Evolutionary conservation across 2,113 vertebrate genomes (phyloP), one percentile per base, ranked within the genome.

Genomic region (Carettochelys insculpta): DNA sequence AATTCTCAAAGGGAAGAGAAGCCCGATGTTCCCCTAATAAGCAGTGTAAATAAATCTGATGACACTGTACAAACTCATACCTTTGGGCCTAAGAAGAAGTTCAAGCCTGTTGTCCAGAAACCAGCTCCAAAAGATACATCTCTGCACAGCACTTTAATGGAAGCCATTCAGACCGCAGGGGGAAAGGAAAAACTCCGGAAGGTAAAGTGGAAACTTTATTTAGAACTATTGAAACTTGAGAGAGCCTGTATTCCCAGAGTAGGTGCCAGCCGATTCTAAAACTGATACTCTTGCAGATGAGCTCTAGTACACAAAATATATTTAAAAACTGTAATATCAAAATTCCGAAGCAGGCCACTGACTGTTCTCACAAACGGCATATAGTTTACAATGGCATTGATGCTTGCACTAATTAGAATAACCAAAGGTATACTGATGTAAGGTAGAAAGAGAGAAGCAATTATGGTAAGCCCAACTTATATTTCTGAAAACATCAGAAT

Each of bases 1-100:
- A 68, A 88, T 90, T 81, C 76, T 29, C 93, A 94, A 56, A 94
- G 31, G n/a, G 94, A 94, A 51, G 95, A 96, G 6, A 96, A 94
- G 80, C 83, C 73, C 14, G 38, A 43, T 25, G 12, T 45, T 25
- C 52, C 38, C 0, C 86, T 93, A 75, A 2, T 51, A 38, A 92
- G 56, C 24, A 50, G 11, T 92, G 2, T 79, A 8, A 27, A 29
- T 4, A 96, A 96, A 12, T 11, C 94, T 54, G 94, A 97, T 4
- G 73, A 76, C 48, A 51, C 73, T 3, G 47, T 88, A 29, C 93
- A 95, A 24, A 83, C 95, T 80, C 96, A 96, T 56, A 92, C 99
- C 87, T 99, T 99, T 19, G 99, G 99, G 53, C 98, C 99, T 20
- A 98, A 99, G 92, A 98, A 98, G 91, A 99, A 98, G 94, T 99